phyloP scores from a whole-genome alignment of 2,797 vertebrate genomes.

The Aplochiton taeniatus region DNA sequence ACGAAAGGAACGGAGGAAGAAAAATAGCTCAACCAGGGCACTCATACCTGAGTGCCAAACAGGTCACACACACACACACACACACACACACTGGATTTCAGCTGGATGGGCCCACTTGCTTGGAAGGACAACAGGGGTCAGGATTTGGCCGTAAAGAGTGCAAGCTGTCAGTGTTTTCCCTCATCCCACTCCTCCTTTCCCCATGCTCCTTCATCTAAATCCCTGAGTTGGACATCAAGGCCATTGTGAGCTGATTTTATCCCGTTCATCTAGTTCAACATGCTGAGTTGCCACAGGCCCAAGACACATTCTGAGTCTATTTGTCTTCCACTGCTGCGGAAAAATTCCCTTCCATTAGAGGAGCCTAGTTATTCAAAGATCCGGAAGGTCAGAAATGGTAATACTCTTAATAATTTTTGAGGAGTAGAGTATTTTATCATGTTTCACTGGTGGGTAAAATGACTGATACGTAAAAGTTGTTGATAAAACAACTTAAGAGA shows the following conservation, averaged over 20 bases:
- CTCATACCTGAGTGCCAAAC: slow-evolving; percentile 38
- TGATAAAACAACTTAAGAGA: not conserved
- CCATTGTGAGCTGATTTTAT: slow-evolving; percentile 69
- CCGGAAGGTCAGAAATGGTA: slow-evolving; percentile 2
- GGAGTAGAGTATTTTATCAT: not conserved
- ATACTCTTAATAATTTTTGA: too few species aligned
- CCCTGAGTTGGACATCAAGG: slow-evolving; percentile 65
- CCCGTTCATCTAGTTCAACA: slow-evolving; percentile 63
- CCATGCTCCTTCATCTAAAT: slow-evolving; percentile 60
- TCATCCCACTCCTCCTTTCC: slow-evolving; percentile 55
- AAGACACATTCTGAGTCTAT: slow-evolving; percentile 7
- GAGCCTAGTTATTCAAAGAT: slow-evolving; percentile 20
- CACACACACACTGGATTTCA: slow-evolving; percentile 57
- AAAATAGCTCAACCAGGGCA: slow-evolving; percentile 24
- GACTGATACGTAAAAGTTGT: not conserved
- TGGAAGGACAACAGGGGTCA: slow-evolving; percentile 79
- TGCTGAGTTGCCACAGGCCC: slow-evolving; percentile 17
- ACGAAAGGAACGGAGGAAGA: slow-evolving; percentile 12
- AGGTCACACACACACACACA: slow-evolving; percentile 22
- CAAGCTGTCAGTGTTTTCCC: slow-evolving; percentile 73
- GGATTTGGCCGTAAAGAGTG: slow-evolving; percentile 74
- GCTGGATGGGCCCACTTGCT: slow-evolving; percentile 66
- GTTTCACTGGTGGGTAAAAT: not conserved
- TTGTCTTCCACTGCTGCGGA: slow-evolving; percentile 21
- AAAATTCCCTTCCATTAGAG: slow-evolving; percentile 16